phyloP scores from a whole-genome alignment of 2,113 vertebrate species.

The Meriones unguiculatus region DNA sequence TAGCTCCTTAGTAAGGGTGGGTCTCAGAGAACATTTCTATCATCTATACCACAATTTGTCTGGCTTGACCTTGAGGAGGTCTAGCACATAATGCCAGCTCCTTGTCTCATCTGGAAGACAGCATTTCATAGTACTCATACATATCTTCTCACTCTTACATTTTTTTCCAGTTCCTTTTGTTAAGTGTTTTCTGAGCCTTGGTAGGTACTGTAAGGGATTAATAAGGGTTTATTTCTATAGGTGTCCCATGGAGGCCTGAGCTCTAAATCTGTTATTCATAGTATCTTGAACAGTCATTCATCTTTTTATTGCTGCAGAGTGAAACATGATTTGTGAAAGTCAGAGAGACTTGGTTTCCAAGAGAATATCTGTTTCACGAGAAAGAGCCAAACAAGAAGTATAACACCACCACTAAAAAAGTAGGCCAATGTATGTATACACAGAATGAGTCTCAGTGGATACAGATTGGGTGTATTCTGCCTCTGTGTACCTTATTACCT shows the following conservation, averaged over 20 bases:
- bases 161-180: background rate
- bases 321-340: background rate
- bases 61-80: background rate
- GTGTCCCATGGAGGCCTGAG: background rate
- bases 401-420: background rate
- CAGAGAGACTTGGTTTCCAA: background rate
- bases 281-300: background rate
- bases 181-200: background rate
- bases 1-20: background rate
- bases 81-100: background rate
- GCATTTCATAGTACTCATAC: background rate
- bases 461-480: background rate
- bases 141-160: background rate
- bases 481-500: background rate
- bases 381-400: background rate
- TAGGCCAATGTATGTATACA: background rate
- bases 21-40: background rate
- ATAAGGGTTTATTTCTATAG: background rate
- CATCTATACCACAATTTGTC: background rate
- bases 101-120: background rate
- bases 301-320: background rate
- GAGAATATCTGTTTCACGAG: background rate
- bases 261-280: background rate
- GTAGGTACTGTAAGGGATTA: background rate
- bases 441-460: background rate